phyloP scores from a whole-genome alignment of 2,888 invertebrate genomes.

The Drosophila pullipes region DNA sequence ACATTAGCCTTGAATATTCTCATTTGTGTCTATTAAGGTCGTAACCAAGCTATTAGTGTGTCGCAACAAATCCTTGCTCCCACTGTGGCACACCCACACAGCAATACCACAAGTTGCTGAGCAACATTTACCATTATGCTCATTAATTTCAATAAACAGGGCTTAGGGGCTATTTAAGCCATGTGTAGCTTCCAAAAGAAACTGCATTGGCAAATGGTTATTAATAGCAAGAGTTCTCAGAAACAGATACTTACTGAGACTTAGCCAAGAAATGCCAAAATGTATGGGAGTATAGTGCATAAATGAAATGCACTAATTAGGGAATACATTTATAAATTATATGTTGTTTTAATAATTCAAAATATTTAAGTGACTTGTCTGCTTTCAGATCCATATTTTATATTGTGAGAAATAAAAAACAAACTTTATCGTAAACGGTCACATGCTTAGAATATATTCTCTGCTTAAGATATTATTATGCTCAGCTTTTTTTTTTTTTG shows the following conservation, averaged over 20 bases:
- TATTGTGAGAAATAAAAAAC: neutral
- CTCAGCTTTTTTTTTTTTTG: neutral
- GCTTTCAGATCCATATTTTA: neutral
- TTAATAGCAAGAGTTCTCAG: conserved; percentile 4
- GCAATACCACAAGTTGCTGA: conserved; percentile 16
- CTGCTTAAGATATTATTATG: neutral
- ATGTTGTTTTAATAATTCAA: neutral
- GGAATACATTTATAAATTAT: neutral
- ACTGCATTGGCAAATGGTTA: conserved; percentile 6
- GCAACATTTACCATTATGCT: conserved; percentile 38
- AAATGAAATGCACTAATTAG: neutral
- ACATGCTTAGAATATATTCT: neutral
- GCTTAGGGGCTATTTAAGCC: conserved; percentile 28
- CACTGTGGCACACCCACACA: neutral
- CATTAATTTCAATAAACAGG: conserved; percentile 50
- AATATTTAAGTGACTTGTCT: neutral
- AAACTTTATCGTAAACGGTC: neutral
- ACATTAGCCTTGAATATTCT: neutral
- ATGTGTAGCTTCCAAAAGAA: neutral
- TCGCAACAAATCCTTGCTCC: neutral
- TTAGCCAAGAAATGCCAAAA: neutral
- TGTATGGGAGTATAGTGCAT: no score
- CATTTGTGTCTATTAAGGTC: neutral
- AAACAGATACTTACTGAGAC: neutral
- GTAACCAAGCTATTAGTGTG: neutral